Conservation (phyloP, 2,113 vertebrate species). For the Myotis lucifugus region DNA sequence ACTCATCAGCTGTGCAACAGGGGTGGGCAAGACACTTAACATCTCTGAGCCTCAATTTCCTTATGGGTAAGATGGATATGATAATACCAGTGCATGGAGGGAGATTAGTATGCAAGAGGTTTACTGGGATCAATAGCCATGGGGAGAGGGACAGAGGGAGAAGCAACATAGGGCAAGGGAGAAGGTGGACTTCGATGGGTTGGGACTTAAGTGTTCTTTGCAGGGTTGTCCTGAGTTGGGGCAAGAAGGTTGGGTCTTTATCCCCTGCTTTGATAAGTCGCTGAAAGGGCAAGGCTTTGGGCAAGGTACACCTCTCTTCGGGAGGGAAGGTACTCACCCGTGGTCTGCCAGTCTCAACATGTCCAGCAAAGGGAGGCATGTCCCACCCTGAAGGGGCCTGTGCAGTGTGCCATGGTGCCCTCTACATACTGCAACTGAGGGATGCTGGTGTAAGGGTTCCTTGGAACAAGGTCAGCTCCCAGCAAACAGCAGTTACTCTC, state of each 20-base stretch:
- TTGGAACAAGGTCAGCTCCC: background rate
- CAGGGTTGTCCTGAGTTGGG: background rate
- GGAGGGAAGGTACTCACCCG: background rate
- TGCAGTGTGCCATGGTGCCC: background rate
- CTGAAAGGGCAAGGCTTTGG: background rate
- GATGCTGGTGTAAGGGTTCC: background rate
- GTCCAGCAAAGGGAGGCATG: background rate
- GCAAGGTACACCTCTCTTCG: background rate
- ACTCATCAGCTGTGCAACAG: background rate
- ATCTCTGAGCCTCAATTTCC: background rate
- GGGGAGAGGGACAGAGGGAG: background rate
- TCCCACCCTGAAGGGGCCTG: background rate
- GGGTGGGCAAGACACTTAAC: background rate
- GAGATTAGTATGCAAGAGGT: background rate
- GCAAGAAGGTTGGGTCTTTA: background rate
- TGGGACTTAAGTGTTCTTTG: background rate
- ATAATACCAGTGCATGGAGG: background rate
- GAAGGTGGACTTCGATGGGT: too few relatives aligned
- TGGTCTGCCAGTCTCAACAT: rapidly evolving
- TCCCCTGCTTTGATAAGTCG: background rate
- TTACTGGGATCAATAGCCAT: background rate
- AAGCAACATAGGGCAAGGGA: background rate
- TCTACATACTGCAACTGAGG: background rate
- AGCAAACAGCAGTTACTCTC: background rate
- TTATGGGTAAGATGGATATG: background rate